Percentiles rank a stretch among this genome's conserved stretches.
phyloP scores from a whole-genome alignment of 2,113 vertebrate genomes.

The Epinephelus moara region DNA sequence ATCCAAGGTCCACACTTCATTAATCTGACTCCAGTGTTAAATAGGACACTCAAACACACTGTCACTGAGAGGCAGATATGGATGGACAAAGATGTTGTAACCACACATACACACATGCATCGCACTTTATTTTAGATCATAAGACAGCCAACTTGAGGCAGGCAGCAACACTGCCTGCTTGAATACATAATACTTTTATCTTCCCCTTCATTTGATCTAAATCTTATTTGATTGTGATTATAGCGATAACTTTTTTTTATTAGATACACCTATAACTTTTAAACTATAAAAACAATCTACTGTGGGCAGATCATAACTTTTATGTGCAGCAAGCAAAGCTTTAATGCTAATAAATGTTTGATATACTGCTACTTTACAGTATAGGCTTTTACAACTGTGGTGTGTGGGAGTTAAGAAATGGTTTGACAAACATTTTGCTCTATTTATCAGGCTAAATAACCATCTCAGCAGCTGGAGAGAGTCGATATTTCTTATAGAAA shows the following conservation, averaged over 20 bases:
- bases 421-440: neutral
- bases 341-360: neutral
- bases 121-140: neutral
- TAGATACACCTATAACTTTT: neutral
- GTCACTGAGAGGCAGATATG: constrained; percentile 25
- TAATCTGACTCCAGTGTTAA: constrained; percentile 40
- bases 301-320: neutral
- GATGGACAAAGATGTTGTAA: constrained; percentile 8
- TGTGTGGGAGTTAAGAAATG: neutral
- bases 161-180: neutral
- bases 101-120: neutral
- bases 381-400: neutral
- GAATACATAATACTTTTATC: neutral
- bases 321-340: neutral
- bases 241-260: neutral
- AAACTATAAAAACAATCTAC: neutral
- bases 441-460: neutral
- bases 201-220: constrained; percentile 12
- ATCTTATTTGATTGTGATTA: neutral
- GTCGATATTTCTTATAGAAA: neutral
- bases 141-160: neutral
- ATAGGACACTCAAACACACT: constrained; percentile 16
- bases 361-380: neutral
- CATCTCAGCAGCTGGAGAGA: neutral
- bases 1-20: constrained; percentile 35